Evolutionary conservation across 2,888 invertebrate species (phyloP).

Genomic region (Aphidoletes aphidimyza): DNA sequence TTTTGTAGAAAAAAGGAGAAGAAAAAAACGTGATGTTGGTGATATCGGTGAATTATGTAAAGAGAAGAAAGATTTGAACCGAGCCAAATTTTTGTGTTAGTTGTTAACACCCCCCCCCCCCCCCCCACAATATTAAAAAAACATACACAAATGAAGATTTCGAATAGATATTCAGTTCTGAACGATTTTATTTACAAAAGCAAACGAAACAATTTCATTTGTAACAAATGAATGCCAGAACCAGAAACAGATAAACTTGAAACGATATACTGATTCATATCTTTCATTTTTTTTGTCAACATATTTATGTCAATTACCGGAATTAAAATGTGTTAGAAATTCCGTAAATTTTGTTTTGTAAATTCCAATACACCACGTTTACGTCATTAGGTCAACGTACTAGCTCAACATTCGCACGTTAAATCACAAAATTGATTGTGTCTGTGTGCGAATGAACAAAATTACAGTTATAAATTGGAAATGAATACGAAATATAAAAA

Average conservation of each 20-base stretch:
- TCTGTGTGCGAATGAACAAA: background rate
- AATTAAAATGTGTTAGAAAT: slow-evolving; percentile 15
- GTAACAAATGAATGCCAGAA: background rate
- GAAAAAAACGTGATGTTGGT: background rate
- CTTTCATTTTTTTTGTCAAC: background rate
- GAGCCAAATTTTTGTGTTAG: slow-evolving; percentile 25
- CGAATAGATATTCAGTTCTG: background rate
- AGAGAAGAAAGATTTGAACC: background rate
- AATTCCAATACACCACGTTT: background rate
- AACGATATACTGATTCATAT: background rate
- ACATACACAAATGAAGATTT: background rate
- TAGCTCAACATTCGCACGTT: background rate
- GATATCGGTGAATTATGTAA: slow-evolving; percentile 20
- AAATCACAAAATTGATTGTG: background rate
- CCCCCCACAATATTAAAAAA: no score
- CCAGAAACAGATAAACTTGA: background rate
- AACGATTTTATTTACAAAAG: background rate
- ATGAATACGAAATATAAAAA: background rate
- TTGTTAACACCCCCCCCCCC: no score
- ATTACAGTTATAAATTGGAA: background rate
- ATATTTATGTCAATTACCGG: slow-evolving; percentile 8
- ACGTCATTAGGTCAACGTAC: background rate
- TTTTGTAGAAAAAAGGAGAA: background rate
- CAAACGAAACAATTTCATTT: background rate
- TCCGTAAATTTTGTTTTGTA: no score